Evolutionary conservation across 2,888 invertebrate species (phyloP).

Genomic region (Drosophila subsilvestris): DNA sequence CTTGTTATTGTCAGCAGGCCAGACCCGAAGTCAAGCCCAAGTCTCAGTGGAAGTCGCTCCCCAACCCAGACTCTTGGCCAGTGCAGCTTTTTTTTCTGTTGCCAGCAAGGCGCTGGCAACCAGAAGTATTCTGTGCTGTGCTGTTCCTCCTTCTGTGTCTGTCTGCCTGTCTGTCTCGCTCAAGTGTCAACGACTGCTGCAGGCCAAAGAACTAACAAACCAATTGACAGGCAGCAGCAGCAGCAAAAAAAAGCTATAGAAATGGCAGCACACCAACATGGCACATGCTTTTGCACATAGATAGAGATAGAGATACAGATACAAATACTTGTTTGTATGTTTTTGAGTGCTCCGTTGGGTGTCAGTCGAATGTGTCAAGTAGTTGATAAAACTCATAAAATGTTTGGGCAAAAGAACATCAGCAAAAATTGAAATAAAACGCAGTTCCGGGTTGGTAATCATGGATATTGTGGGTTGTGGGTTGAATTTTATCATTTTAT

Average conservation of each 20-base stretch:
- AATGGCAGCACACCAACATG: slow-evolving; percentile 13
- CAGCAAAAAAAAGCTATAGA: slow-evolving; percentile 24
- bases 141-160: slow-evolving; percentile 16
- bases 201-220: slow-evolving; percentile 63
- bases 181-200: slow-evolving; percentile 72
- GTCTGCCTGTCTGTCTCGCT: slow-evolving; percentile 34
- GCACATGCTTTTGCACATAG: slow-evolving; percentile 38
- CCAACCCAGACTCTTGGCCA: slow-evolving; percentile 45
- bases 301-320: slow-evolving; percentile 29
- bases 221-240: slow-evolving; percentile 65
- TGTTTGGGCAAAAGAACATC: not conserved
- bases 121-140: slow-evolving; percentile 27
- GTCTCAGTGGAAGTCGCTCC: slow-evolving; percentile 44
- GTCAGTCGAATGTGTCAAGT: slow-evolving; percentile 68
- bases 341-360: slow-evolving; percentile 64
- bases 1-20: slow-evolving; percentile 45
- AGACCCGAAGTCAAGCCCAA: slow-evolving; percentile 25
- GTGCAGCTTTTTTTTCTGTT: too few relatives aligned
- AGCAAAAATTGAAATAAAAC: slow-evolving; percentile 7
- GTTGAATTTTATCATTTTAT: not conserved
- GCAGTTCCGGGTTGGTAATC: not conserved
- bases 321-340: slow-evolving; percentile 11
- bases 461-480: not conserved
- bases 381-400: slow-evolving; percentile 63
- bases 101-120: slow-evolving; percentile 3